Evolutionary conservation across 1,140 invertebrate genomes (phyloP).

Genomic region (Heliconius hermathena): DNA sequence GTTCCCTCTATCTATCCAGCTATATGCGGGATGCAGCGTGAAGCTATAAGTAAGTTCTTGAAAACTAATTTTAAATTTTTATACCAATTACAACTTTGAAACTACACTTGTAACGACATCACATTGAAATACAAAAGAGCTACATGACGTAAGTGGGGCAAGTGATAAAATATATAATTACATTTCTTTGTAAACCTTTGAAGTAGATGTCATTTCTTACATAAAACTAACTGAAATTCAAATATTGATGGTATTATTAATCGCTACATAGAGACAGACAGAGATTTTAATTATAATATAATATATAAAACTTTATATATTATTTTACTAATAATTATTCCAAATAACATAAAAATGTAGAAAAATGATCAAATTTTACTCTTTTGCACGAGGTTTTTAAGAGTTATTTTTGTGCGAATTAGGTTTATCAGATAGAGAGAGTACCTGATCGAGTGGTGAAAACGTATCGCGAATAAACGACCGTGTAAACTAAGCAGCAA

Average conservation of each 20-base stretch:
- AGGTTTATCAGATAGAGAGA: neutral
- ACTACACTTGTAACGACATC: neutral
- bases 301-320: neutral
- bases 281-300: too few relatives aligned
- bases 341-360: neutral
- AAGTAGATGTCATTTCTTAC: neutral
- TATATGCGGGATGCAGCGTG: too few relatives aligned
- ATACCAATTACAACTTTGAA: neutral
- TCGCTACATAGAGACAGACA: too few relatives aligned
- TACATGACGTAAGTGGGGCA: neutral
- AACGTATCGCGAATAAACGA: conserved; percentile 15
- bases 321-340: neutral
- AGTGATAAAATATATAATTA: neutral
- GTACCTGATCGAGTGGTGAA: conserved; percentile 16
- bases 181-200: neutral
- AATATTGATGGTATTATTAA: neutral
- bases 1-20: too few relatives aligned
- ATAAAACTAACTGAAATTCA: neutral
- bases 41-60: neutral
- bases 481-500: neutral
- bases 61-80: neutral
- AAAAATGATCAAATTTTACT: neutral
- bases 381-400: neutral
- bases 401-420: neutral
- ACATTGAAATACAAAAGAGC: conserved; percentile 2